Base-by-base conservation (phyloP, 2,888 invertebrate species). In the Brachynemurus nebulosus region DNA sequence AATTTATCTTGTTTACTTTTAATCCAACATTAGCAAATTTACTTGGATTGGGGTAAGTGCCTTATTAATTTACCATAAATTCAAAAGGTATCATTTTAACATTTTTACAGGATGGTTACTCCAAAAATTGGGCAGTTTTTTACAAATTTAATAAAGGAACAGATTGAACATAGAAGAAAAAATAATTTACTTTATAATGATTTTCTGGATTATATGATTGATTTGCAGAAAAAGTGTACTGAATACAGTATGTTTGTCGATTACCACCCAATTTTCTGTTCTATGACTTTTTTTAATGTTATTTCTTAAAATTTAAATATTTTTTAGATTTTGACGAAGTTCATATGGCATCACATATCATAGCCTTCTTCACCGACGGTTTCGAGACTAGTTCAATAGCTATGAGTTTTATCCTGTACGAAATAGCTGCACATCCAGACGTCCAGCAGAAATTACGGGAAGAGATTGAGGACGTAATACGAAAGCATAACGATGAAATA, bases 361-460 rank as follows among this genome's bases (percentile, higher is more conserved):
- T 63, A 0, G 56, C 66, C 0, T 64, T 68, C 47, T 64, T 63
- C 45, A 16, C 60, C 2, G 67, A 64, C 12, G 65, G 65, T 2
- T 65, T 60, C 47, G 65, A 65, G 42, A 66, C 66, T 1, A 62
- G 64, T 1, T 61, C 63, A 2, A 53, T 59, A 0, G 57, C 60
- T 0, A 46, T 65, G 14, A 55, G 55, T 14, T 62, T 58, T 27
- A 42, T 57, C 1, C 50, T 55, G 1, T 64, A 60, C 46, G 54
- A 59, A 12, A 47, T 69, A 4, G 63, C 67, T 0, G 16, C 40
- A 2, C 50, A 66, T 45, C 55, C 52, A 1, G 54, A 60, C 1
- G 47, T 65, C 1, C 67, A 68, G 41, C 51, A 59, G 1, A 62
- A 55, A 45, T 44, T 65, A 7, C 55, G 62, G 2, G n/a, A 53